phyloP scores from a whole-genome alignment of 64 coral and sea anemone species.

The Stylophora pistillata region DNA sequence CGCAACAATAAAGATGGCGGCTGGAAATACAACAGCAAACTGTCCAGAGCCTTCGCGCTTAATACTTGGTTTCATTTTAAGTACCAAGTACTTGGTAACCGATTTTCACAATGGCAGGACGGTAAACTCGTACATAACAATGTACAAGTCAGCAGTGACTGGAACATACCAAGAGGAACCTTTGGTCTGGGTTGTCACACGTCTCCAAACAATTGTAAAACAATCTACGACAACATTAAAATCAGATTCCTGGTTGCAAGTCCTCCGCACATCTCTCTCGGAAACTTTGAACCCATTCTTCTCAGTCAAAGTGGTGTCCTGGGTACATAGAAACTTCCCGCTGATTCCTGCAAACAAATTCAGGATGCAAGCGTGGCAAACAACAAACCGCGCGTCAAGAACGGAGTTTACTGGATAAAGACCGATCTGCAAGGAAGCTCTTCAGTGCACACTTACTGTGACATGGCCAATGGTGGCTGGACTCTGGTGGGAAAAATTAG shows the following conservation, averaged over 20 bases:
- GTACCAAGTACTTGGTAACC: constrained; percentile 51
- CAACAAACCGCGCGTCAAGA: constrained; percentile 43
- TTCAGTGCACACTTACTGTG: constrained; percentile 64
- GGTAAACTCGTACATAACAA: constrained; percentile 62
- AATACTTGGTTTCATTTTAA: constrained; percentile 76
- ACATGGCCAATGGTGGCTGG: constrained; percentile 82
- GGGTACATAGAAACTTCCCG: constrained; percentile 62
- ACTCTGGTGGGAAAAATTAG: constrained; percentile 85
- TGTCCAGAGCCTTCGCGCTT: constrained; percentile 34
- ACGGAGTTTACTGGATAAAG: constrained; percentile 81
- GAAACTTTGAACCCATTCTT: not conserved
- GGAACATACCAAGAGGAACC: constrained; percentile 65
- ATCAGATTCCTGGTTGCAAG: constrained; percentile 24
- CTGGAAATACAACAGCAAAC: constrained; percentile 63
- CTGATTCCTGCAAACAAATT: constrained; percentile 84
- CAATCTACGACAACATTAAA: constrained; percentile 77
- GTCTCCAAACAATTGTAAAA: constrained; percentile 44
- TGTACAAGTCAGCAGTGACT: constrained; percentile 33
- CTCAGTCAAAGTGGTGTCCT: not conserved
- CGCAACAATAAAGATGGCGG: constrained; percentile 43
- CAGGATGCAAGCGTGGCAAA: constrained; percentile 51
- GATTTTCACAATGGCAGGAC: constrained; percentile 73
- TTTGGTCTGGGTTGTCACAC: constrained; percentile 70
- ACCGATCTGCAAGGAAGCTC: constrained; percentile 31
- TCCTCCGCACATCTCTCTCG: constrained; percentile 38